Evolutionary conservation across 2,888 invertebrate genomes (phyloP).

Genomic region (Myopa testacea): DNA sequence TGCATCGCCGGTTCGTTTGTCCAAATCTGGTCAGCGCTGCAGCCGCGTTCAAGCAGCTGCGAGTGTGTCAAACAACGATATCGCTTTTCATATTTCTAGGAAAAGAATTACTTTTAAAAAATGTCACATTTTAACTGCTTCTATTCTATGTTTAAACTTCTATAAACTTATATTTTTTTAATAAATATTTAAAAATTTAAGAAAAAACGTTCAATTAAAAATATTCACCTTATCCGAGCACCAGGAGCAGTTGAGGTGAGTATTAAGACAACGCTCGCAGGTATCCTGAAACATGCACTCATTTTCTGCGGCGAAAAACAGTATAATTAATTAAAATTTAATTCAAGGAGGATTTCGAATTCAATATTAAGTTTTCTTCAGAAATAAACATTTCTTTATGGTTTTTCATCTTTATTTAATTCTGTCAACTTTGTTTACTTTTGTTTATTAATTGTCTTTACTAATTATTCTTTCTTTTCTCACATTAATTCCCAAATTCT

Average conservation of each 20-base stretch:
- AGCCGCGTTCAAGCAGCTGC: conserved; percentile 55
- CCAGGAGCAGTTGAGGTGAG: conserved; percentile 63
- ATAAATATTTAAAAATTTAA: background rate
- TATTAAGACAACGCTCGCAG: conserved; percentile 60
- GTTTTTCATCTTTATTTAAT: background rate
- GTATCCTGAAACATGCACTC: conserved; percentile 59
- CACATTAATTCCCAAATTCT: too few relatives aligned
- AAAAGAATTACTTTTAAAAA: background rate
- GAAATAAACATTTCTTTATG: background rate
- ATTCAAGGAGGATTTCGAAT: background rate
- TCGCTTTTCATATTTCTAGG: conserved; percentile 54
- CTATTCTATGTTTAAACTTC: background rate
- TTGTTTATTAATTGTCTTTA: too few relatives aligned
- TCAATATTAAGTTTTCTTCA: background rate
- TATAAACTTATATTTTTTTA: background rate
- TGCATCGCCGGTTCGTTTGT: conserved; percentile 56
- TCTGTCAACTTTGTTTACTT: background rate
- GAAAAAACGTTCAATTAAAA: background rate
- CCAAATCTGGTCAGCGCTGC: conserved; percentile 56
- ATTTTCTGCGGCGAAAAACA: conserved; percentile 51
- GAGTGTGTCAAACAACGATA: conserved; percentile 59
- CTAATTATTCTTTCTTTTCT: too few relatives aligned
- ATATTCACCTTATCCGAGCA: conserved; percentile 64
- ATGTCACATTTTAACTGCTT: background rate
- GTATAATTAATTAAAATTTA: too few relatives aligned